These are phyloP conservation scores for Psittacara wagleri DNA, from an alignment of 2,113 vertebrate species.

Conservation along the genomic window DNA sequence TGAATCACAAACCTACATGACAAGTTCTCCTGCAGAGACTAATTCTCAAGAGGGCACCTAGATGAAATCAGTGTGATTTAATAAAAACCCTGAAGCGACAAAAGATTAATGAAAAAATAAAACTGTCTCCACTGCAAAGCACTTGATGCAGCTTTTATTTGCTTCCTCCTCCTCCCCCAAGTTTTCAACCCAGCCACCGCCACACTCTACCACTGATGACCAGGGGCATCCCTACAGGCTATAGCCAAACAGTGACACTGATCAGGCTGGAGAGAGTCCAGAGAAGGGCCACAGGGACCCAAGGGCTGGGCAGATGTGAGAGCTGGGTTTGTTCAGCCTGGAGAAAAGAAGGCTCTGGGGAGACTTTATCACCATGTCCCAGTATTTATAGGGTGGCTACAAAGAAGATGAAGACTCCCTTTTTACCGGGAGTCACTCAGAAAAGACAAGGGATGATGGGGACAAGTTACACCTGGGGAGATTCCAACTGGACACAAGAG, in stretches of 20 bases:
- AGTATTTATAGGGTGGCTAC: background rate
- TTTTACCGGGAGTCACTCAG: background rate
- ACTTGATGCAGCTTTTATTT: too few species aligned
- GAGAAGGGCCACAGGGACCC: background rate
- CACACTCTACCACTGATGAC: rapidly evolving
- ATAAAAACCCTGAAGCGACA: background rate
- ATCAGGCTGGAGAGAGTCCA: background rate
- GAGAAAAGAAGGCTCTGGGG: background rate
- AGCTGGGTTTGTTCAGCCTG: background rate
- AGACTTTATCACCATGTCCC: too few species aligned
- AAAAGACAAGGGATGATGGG: background rate
- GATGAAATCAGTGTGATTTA: background rate
- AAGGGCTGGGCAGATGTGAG: background rate
- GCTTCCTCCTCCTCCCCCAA: background rate
- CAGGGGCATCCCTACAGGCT: background rate
- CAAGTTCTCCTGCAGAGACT: background rate
- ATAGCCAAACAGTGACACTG: background rate
- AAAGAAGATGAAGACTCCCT: background rate
- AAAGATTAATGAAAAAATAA: background rate
- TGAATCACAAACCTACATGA: rapidly evolving
- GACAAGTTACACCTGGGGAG: background rate
- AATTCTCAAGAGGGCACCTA: background rate
- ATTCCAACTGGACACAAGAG: background rate
- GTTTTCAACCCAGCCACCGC: background rate
- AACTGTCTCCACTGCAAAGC: background rate